A percentile compares a stretch with the other conserved stretches of the same genome.
Conservation (phyloP, 2,888 invertebrate species). For the Onchidella celtica region DNA sequence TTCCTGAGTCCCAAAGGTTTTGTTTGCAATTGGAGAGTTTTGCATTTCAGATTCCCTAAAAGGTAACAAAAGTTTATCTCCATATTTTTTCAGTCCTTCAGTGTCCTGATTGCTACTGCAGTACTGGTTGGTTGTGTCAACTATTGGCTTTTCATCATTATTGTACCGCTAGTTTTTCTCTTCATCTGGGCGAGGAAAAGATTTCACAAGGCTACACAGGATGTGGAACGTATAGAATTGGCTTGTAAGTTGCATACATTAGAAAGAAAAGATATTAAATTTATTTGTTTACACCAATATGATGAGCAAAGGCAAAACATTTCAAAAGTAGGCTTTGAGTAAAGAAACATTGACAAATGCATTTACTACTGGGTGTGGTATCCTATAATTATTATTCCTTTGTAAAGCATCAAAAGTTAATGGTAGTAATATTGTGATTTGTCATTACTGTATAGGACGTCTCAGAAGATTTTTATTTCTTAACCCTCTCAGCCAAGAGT, state of each 20-base stretch:
- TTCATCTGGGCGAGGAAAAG: conserved; percentile 58
- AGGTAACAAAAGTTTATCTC: too few species aligned
- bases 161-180: conserved; percentile 61
- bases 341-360: too few species aligned
- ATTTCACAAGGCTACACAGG: conserved; percentile 62
- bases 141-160: conserved; percentile 65
- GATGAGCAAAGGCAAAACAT: neutral
- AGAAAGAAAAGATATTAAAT: too few species aligned
- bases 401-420: too few species aligned
- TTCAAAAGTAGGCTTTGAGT: neutral
- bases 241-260: conserved; percentile 51
- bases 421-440: too few species aligned
- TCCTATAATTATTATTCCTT: too few species aligned
- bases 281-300: neutral
- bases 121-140: conserved; percentile 59
- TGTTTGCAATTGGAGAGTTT: too few species aligned
- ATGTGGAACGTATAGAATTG: conserved; percentile 62
- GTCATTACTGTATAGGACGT: too few species aligned
- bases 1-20: too few species aligned
- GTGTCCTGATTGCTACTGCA: conserved; percentile 59
- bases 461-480: too few species aligned
- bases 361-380: too few species aligned
- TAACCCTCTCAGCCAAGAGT: conserved; percentile 64
- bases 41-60: too few species aligned
- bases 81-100: conserved; percentile 68